These are phyloP conservation scores for Mus minutoides DNA, from an alignment of 2,797 vertebrate species.

Conservation along the genomic window DNA sequence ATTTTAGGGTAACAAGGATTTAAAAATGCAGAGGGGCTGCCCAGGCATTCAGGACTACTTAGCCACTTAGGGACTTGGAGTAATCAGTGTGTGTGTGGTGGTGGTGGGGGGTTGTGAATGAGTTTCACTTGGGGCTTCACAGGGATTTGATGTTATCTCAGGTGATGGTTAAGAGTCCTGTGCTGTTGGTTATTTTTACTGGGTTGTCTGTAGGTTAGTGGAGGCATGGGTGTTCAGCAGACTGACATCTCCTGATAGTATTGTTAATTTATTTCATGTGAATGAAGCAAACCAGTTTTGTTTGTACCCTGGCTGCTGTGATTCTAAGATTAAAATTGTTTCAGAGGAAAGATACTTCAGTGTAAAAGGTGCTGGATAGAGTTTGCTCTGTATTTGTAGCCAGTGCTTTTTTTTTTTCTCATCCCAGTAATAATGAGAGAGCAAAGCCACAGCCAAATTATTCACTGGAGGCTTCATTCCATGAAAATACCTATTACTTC, in stretches of 20 bases:
- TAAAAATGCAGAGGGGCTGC: not conserved
- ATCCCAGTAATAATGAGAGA: slow-evolving; percentile 79
- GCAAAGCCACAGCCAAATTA: not conserved
- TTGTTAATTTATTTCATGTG: slow-evolving; percentile 54
- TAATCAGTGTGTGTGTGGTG: not conserved
- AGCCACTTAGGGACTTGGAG: not conserved
- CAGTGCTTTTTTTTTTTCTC: slow-evolving; percentile 69
- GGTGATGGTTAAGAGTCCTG: not conserved
- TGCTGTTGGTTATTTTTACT: slow-evolving; percentile 41
- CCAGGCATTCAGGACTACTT: not conserved
- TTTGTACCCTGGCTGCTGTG: slow-evolving; percentile 17
- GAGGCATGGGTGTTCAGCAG: not conserved
- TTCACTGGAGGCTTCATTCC: slow-evolving; percentile 82
- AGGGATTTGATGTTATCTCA: slow-evolving; percentile 44
- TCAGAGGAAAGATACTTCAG: slow-evolving; percentile 67
- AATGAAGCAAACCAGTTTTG: slow-evolving; percentile 39
- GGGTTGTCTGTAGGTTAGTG: not conserved
- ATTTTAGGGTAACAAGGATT: slow-evolving; percentile 31
- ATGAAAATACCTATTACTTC: slow-evolving; percentile 83
- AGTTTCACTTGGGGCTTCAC: not conserved
- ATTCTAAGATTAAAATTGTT: slow-evolving; percentile 71
- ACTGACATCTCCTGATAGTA: slow-evolving; percentile 43
- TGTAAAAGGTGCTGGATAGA: slow-evolving; percentile 72
- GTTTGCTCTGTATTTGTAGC: slow-evolving; percentile 74
- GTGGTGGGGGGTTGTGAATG: not conserved